Evolutionary conservation across 2,797 vertebrate genomes (phyloP).

Genomic region (Telmatherina bonti): DNA sequence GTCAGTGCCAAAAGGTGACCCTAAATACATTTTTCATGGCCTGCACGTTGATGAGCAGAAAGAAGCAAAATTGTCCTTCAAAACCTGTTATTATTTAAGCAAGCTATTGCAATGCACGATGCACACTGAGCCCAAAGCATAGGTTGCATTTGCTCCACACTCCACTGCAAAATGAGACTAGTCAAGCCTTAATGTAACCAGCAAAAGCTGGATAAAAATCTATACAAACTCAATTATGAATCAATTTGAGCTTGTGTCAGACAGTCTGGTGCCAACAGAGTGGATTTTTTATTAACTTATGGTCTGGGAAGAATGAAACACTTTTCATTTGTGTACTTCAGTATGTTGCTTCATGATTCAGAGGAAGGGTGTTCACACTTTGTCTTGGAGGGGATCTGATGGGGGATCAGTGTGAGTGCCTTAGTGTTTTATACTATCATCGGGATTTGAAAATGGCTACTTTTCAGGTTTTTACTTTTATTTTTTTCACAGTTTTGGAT

Average conservation of each 20-base stretch:
- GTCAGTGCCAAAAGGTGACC: conserved; percentile 67
- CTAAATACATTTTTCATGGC: conserved; percentile 68
- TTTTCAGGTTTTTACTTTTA: conserved; percentile 27
- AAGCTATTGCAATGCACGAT: conserved; percentile 80
- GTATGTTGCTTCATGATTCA: conserved; percentile 85
- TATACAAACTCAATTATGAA: conserved; percentile 90
- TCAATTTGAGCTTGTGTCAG: conserved; percentile 92
- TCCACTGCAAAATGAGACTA: conserved; percentile 88
- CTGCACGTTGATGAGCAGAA: conserved; percentile 66
- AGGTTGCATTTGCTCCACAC: conserved; percentile 84
- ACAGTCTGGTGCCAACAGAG: conserved; percentile 91
- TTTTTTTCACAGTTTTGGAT: conserved; percentile 26
- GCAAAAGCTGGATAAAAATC: conserved; percentile 89
- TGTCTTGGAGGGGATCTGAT: conserved; percentile 69
- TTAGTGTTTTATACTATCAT: conserved; percentile 14
- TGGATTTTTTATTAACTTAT: conserved; percentile 91
- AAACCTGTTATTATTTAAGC: conserved; percentile 75
- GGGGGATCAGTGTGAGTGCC: conserved; percentile 42
- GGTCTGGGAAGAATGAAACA: conserved; percentile 87
- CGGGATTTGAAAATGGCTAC: conserved; percentile 32
- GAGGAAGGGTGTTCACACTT: conserved; percentile 82
- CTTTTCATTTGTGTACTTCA: conserved; percentile 90
- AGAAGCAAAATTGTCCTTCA: conserved; percentile 77
- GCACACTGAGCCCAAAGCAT: conserved; percentile 68
- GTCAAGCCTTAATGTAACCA: conserved; percentile 88